These are phyloP conservation scores for Diaperis boleti DNA, from an alignment of 2,888 invertebrate species.

Conservation along the genomic window DNA sequence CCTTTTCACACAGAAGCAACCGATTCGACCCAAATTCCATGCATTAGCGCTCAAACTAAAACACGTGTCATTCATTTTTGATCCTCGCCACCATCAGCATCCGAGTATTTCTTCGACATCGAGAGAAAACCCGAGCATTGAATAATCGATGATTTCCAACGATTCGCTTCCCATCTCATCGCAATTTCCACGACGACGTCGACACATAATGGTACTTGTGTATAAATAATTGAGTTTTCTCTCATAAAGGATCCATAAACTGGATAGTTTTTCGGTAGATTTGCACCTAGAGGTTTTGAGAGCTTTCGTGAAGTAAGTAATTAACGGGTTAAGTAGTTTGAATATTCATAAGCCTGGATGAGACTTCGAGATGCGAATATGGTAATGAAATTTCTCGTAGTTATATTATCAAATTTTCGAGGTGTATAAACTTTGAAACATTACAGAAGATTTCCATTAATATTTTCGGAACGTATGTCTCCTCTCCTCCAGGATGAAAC, in stretches of 20 bases:
- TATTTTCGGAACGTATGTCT: slow-evolving; percentile 8
- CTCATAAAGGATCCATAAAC: slow-evolving; percentile 34
- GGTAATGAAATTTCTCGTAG: slow-evolving; percentile 60
- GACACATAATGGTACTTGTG: slow-evolving; percentile 24
- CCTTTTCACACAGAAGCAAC: too few relatives aligned
- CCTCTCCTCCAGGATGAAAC: too few relatives aligned
- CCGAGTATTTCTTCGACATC: too few relatives aligned
- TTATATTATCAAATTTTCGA: slow-evolving; percentile 60
- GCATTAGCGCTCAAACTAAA: too few relatives aligned
- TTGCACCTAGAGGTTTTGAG: slow-evolving; percentile 50
- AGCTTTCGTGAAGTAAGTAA: slow-evolving; percentile 54
- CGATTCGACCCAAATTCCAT: too few relatives aligned
- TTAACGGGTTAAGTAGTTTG: slow-evolving; percentile 58
- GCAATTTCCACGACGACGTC: slow-evolving; percentile 9
- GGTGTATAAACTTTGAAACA: slow-evolving; percentile 56
- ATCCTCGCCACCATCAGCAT: too few relatives aligned
- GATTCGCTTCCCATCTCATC: slow-evolving; percentile 9
- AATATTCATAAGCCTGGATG: slow-evolving; percentile 59
- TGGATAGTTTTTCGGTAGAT: slow-evolving; percentile 48
- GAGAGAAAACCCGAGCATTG: too few relatives aligned
- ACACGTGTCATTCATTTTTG: too few relatives aligned
- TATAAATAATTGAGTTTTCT: slow-evolving; percentile 35
- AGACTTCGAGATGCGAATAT: slow-evolving; percentile 57
- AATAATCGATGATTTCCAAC: slow-evolving; percentile 14
- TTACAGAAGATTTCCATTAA: slow-evolving; percentile 41